Percentiles rank a stretch among this genome's conserved stretches.
Conservation (phyloP, 2,113 vertebrate genomes). For the Struthidea cinerea region DNA sequence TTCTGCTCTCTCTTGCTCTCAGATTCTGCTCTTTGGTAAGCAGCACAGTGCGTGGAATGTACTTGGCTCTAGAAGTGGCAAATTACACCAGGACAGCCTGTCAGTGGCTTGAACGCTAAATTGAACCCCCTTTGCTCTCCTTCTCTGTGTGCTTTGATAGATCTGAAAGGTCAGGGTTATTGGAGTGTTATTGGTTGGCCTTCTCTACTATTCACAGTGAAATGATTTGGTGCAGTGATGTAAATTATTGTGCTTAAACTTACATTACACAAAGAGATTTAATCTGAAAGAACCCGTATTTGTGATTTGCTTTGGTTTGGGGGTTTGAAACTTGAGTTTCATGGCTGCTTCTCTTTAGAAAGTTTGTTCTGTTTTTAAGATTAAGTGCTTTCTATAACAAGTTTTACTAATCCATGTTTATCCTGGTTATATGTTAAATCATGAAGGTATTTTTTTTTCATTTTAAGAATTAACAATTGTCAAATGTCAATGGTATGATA, state of each 20-base stretch:
- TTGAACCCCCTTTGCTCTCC: neutral
- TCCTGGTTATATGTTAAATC: neutral
- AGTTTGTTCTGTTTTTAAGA: neutral
- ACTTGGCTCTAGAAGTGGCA: neutral
- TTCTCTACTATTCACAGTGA: neutral
- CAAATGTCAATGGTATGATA: neutral
- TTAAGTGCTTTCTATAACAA: neutral
- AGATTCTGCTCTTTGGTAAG: conserved; percentile 15
- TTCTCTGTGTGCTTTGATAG: neutral
- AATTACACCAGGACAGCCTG: neutral
- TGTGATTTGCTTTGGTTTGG: neutral
- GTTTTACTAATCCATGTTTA: neutral
- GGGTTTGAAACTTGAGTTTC: neutral
- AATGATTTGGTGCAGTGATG: neutral
- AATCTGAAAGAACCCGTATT: neutral
- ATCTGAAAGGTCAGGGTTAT: neutral
- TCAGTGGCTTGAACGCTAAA: neutral
- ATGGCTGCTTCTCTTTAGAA: neutral
- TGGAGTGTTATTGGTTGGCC: neutral
- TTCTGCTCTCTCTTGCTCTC: neutral
- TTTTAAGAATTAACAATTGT: neutral
- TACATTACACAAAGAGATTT: neutral
- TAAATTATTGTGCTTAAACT: neutral
- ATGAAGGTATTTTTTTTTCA: neutral
- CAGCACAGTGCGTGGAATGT: neutral